Evolutionary conservation across 2,113 vertebrate genomes (phyloP), one percentile per base, ranked within the genome.

Genomic region (Murina feae): DNA sequence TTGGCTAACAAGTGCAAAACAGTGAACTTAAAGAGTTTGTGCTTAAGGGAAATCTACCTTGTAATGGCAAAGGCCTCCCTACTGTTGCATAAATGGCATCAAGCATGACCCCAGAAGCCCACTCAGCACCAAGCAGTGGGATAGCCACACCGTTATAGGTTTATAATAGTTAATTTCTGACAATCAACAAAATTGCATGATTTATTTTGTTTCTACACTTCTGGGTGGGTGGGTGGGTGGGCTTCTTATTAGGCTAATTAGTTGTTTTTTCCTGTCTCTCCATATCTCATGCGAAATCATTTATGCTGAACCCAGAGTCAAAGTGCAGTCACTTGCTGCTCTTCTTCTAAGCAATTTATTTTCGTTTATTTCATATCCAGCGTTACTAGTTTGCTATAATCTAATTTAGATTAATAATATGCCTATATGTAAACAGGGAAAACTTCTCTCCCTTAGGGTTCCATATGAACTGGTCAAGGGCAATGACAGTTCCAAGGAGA

Each of bases 321-420:
- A 89, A 93, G 89, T 14, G 5, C 63, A 86, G 68, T 60, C 51
- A 11, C 71, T 81, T 44, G 37, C 37, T 69, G 21, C n/a, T 9
- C 74, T 80, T 79, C 8, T 93, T 58, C 80, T 83, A 90, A 94
- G 49, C 4, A 74, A 92, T 90, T 85, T 76, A 80, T 75, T 93
- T 90, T 91, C 68, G 53, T 75, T 89, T 89, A 74, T 21, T 89
- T 49, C 76, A 44, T 86, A 82, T 51, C 47, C 42, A 84, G 82
- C 42, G 76, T 95, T 83, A 82, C 65, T 69, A 88, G 75, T 78
- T 90, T 89, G 78, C 30, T 80, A 69, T 85, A 32, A 58, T 86
- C 86, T 96, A 35, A 95, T 63, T 84, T 75, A 93, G 37, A 81
- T 79, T 90, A 97, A 94, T 97, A 84, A 92, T 53, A 93, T 37